phyloP scores from a whole-genome alignment of 2,797 vertebrate species.

The Oreochromis mossambicus region DNA sequence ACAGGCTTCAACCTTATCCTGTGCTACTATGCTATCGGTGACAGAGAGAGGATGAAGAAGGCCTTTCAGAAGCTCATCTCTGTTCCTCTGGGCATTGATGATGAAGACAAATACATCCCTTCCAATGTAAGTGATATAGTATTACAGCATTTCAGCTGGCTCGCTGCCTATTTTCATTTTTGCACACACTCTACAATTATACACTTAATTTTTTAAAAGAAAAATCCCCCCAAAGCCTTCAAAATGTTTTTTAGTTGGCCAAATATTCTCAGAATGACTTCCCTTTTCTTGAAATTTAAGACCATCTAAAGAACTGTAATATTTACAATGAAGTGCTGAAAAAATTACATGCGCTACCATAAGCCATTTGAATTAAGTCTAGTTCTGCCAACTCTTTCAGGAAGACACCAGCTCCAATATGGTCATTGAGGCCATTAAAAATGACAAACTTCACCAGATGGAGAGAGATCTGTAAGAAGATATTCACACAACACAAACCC shows the following conservation, averaged over 20 bases:
- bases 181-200: not conserved
- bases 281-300: not conserved
- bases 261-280: not conserved
- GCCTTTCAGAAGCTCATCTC: conserved; percentile 92
- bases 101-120: conserved; percentile 91
- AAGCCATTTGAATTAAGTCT: not conserved
- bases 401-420: conserved; percentile 87
- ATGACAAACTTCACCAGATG: conserved; percentile 90
- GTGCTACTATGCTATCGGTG: conserved; percentile 90
- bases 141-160: not conserved
- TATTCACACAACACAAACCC: not conserved
- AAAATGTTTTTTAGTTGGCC: not conserved
- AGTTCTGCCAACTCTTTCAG: conserved; percentile 60
- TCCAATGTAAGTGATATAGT: conserved; percentile 78
- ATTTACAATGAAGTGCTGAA: not conserved
- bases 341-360: not conserved
- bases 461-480: conserved; percentile 85
- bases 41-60: conserved; percentile 93
- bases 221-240: not conserved
- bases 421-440: conserved; percentile 92
- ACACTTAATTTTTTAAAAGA: not conserved
- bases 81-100: conserved; percentile 87
- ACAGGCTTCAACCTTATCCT: conserved; percentile 92
- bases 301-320: not conserved
- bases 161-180: not conserved